Conservation (phyloP, 2,888 invertebrate species). For the Drosophila dives region DNA sequence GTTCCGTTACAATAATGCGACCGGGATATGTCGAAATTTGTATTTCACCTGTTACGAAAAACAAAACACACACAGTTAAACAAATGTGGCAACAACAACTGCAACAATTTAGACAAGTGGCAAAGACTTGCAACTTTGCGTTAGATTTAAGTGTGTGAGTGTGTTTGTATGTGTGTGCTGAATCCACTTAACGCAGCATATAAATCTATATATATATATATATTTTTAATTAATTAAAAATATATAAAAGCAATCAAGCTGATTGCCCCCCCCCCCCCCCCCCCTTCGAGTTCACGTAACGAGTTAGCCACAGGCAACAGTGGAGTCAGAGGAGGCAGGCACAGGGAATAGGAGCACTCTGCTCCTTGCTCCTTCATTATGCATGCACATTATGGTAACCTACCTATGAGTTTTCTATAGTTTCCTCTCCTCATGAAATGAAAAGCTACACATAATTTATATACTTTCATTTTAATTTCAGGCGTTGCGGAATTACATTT, state of each 20-base stretch:
- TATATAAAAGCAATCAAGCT: conserved; percentile 78
- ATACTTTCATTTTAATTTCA: neutral
- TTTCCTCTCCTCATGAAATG: neutral
- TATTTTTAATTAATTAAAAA: conserved; percentile 79
- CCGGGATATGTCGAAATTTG: conserved; percentile 90
- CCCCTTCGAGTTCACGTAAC: conserved; percentile 7
- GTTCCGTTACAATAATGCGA: conserved; percentile 88
- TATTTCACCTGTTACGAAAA: conserved; percentile 85
- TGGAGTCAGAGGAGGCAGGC: neutral
- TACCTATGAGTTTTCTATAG: neutral
- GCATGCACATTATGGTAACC: conserved; percentile 30
- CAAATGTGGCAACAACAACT: conserved; percentile 22
- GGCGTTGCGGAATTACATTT: neutral
- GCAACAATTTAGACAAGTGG: conserved; percentile 33
- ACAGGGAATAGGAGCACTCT: neutral
- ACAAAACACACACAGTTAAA: neutral
- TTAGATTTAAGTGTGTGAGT: conserved; percentile 57
- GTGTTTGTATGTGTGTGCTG: conserved; percentile 11
- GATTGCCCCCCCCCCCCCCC: conserved; percentile 64
- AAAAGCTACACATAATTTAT: neutral
- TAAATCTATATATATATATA: conserved; percentile 12
- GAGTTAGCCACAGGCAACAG: neutral
- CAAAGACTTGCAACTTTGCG: conserved; percentile 22
- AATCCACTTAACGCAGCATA: conserved; percentile 15
- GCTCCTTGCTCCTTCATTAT: conserved; percentile 33